Conservation (phyloP, 2,797 vertebrate genomes). For the Manis pentadactyla region DNA sequence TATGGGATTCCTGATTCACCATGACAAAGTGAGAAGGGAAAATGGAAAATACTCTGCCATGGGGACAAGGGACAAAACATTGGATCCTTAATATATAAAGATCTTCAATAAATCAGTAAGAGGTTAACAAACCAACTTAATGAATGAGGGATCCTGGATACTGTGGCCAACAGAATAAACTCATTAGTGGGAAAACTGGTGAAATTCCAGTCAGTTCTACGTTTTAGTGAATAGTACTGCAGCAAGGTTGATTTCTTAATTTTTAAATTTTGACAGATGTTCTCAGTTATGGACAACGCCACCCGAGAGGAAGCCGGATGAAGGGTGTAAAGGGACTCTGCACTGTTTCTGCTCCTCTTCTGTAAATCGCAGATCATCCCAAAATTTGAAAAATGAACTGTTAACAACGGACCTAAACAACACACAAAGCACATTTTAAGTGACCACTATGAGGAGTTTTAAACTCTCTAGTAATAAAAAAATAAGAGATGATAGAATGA, state of each 20-base stretch:
- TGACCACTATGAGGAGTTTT: not conserved
- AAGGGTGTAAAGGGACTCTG: not conserved
- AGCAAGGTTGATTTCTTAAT: not conserved
- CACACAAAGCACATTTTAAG: not conserved
- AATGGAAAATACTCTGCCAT: not conserved
- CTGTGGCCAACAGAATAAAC: not conserved
- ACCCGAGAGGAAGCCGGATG: not conserved
- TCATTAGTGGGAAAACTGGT: not conserved
- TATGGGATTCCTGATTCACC: not conserved
- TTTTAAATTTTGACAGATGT: not conserved
- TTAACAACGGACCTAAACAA: not conserved
- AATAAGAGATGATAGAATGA: not conserved
- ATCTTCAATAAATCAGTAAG: not conserved
- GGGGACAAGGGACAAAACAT: not conserved
- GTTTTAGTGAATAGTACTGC: too few species aligned
- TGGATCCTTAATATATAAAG: conserved; percentile 7
- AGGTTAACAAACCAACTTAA: not conserved
- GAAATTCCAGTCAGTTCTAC: not conserved
- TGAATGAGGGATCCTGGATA: not conserved
- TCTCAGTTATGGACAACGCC: not conserved
- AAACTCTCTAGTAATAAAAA: not conserved
- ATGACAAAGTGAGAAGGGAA: not conserved
- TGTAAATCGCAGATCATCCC: not conserved
- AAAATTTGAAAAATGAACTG: not conserved
- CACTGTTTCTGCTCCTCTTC: not conserved